Evolutionary conservation across 2,113 vertebrate genomes (phyloP), one percentile per base, ranked within the genome.

Genomic region (Eira barbara): DNA sequence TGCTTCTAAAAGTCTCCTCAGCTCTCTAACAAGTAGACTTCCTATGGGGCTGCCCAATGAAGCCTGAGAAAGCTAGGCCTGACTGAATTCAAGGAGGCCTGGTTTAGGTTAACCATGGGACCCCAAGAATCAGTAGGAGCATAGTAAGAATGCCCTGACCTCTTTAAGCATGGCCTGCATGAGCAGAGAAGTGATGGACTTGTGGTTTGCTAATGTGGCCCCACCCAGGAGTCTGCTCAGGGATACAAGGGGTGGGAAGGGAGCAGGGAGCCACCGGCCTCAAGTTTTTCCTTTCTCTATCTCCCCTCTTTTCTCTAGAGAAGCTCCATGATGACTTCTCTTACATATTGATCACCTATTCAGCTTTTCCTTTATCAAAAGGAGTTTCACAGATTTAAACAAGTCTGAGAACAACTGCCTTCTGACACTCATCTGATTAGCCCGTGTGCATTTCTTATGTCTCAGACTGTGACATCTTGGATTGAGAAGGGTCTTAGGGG

Each of bases 241-340:
- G 45, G 6, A 47, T 18, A 34, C 31, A 21, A 13, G 4, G 12
- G 65, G 3, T 21, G 21, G 18, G 23, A 69, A 36, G 7, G 47
- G 67, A 45, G 18, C 17, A 47, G 27, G 13, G 36, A 63, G 36
- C 31, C 78, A 36, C 8, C 27, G 1, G 20, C 52, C 23, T 6
- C 42, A 45, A 34, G 8, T 13, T 27, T 6, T 27, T 74, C 88
- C 42, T 74, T 73, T 57, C 55, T 34, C 29, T 7, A 45, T 3
- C 21, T 78, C 52, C 34, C 4, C 23, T 11, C 80, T 42, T 78
- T 61, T 42, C 14, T 17, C 34, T 18, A 49, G 49, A 90, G 39
- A 1, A 4, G 57, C 3, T 1, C 39, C 39, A 23, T 0, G 7
- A 9, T 45, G 55, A 27, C 36, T 27, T 4, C 7, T 39, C 57